Evolutionary conservation across 2,888 invertebrate genomes (phyloP).

Genomic region (Meghimatium bilineatum): DNA sequence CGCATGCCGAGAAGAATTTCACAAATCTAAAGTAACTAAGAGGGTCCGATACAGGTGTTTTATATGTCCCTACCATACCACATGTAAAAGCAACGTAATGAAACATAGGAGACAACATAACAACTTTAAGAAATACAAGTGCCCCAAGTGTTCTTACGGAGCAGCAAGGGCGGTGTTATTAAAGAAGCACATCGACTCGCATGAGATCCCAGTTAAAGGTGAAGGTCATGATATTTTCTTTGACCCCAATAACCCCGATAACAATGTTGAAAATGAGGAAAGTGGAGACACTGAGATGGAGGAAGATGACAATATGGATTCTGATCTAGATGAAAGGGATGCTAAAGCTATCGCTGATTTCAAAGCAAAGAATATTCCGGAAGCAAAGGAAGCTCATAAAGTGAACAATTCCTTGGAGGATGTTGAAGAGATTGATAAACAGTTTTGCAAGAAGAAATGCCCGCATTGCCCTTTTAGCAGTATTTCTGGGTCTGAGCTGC

Average conservation of each 20-base stretch:
- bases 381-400: slow-evolving; percentile 45
- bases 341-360: slow-evolving; percentile 42
- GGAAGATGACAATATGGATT: slow-evolving; percentile 18
- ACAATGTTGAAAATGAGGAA: background rate
- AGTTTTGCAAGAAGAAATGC: slow-evolving; percentile 53
- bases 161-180: slow-evolving; percentile 61
- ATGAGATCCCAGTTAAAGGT: slow-evolving; percentile 49
- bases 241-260: slow-evolving; percentile 32
- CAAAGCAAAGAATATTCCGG: slow-evolving; percentile 45
- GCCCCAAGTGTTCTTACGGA: slow-evolving; percentile 66
- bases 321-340: slow-evolving; percentile 29
- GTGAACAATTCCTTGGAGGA: background rate
- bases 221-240: slow-evolving; percentile 58
- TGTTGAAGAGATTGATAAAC: slow-evolving; percentile 20
- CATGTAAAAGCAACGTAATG: slow-evolving; percentile 62
- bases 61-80: slow-evolving; percentile 65
- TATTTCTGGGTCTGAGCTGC: slow-evolving; percentile 59
- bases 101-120: slow-evolving; percentile 66
- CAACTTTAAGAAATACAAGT: slow-evolving; percentile 60
- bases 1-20: background rate
- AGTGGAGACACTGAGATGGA: slow-evolving; percentile 48
- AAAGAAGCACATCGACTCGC: slow-evolving; percentile 65
- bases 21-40: slow-evolving; percentile 28
- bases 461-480: slow-evolving; percentile 63
- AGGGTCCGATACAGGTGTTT: slow-evolving; percentile 64